These are phyloP conservation scores for Tricholaema leucomelas DNA, from an alignment of 2,113 vertebrate genomes.

Conservation along the genomic window DNA sequence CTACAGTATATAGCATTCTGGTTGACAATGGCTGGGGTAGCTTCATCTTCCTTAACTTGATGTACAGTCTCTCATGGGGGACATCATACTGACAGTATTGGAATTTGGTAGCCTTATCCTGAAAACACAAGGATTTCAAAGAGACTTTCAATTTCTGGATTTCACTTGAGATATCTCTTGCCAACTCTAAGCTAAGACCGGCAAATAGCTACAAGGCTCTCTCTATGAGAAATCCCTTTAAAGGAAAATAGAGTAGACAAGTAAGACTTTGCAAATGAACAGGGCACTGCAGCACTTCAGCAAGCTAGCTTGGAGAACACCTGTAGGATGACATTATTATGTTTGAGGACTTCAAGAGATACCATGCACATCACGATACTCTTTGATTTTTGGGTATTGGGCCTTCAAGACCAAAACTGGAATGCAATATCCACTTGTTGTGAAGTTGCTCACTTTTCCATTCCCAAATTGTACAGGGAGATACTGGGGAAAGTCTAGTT, in stretches of 20 bases:
- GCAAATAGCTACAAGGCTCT: neutral
- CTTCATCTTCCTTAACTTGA: neutral
- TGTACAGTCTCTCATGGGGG: neutral
- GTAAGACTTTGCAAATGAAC: neutral
- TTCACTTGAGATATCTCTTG: neutral
- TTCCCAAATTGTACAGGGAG: neutral
- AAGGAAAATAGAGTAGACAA: neutral
- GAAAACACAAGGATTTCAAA: neutral
- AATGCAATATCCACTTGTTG: neutral
- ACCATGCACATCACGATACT: neutral
- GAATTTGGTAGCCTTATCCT: neutral
- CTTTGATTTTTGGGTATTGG: neutral
- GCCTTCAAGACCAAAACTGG: neutral
- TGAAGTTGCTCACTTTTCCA: neutral
- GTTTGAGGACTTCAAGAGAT: neutral
- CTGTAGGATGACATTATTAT: neutral
- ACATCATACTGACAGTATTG: neutral
- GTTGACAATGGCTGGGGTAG: neutral
- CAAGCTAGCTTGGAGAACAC: neutral
- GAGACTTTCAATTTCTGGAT: neutral
- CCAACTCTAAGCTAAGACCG: neutral
- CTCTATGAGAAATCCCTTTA: neutral
- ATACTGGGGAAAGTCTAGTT: neutral
- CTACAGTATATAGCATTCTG: neutral
- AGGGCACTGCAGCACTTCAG: neutral